phyloP scores from a whole-genome alignment of 2,113 vertebrate genomes.

The Bufo bufo region DNA sequence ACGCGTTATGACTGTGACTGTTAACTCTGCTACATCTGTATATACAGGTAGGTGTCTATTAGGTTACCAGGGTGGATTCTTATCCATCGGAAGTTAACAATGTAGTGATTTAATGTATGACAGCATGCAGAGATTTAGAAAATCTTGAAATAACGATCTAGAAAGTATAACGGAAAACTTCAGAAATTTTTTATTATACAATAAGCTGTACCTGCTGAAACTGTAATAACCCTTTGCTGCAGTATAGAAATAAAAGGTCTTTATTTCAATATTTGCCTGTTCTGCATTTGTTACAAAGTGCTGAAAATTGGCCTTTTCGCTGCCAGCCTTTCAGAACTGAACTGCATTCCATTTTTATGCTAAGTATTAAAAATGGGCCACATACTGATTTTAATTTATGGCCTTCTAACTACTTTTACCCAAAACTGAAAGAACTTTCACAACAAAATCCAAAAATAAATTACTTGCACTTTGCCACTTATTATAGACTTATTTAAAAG shows the following conservation, averaged over 20 bases:
- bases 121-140: too few species aligned
- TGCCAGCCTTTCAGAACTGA: background rate
- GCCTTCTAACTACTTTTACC: conserved; percentile 10
- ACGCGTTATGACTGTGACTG: too few species aligned
- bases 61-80: too few species aligned
- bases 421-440: conserved; percentile 14
- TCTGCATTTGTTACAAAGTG: background rate
- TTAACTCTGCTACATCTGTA: too few species aligned
- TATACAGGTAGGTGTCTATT: too few species aligned
- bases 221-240: background rate
- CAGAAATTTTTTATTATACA: background rate
- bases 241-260: background rate
- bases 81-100: too few species aligned
- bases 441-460: conserved; percentile 43
- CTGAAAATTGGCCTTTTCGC: background rate
- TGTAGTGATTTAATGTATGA: too few species aligned
- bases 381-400: background rate
- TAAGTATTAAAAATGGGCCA: background rate
- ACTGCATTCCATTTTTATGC: background rate
- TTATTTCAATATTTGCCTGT: background rate
- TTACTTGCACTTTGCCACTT: conserved; percentile 48
- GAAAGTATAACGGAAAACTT: background rate
- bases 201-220: background rate
- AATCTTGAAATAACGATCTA: too few species aligned
- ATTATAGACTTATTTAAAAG: conserved; percentile 54